phyloP scores from a whole-genome alignment of 2,888 invertebrate genomes.

The Pycnomerus fuliginosus region DNA sequence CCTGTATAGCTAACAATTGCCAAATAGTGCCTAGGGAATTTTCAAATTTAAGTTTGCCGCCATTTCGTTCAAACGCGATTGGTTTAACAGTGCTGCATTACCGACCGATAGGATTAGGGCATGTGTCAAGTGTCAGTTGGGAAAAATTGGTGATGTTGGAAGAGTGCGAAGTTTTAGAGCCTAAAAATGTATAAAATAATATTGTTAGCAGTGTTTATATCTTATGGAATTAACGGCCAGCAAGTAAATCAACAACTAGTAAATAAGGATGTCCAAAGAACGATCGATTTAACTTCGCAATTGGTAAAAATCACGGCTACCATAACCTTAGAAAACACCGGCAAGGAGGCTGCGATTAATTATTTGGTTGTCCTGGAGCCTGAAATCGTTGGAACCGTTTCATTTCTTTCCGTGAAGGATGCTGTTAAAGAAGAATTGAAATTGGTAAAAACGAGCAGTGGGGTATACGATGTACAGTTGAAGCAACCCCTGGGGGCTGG shows the following conservation, averaged over 20 bases:
- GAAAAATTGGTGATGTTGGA: no score
- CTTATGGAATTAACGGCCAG: no score
- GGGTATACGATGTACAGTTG: conserved; percentile 49
- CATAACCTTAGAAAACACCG: conserved; percentile 81
- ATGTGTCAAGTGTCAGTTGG: no score
- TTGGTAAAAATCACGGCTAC: conserved; percentile 80
- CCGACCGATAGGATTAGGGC: no score
- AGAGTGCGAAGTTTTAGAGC: no score
- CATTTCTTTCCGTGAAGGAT: conserved; percentile 74
- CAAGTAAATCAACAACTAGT: conserved; percentile 61
- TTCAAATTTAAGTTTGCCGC: no score
- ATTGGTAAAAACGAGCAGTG: conserved; percentile 47
- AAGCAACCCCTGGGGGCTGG: conserved; percentile 62
- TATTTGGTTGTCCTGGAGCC: conserved; percentile 74
- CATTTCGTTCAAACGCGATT: no score
- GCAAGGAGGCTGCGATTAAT: conserved; percentile 67
- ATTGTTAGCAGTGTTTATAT: no score
- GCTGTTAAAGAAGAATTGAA: conserved; percentile 60
- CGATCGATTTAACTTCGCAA: conserved; percentile 85
- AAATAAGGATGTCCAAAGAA: conserved; percentile 80
- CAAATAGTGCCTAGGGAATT: no score
- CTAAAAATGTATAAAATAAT: no score
- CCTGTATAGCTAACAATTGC: no score
- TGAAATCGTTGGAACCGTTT: conserved; percentile 62
- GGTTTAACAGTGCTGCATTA: no score